These are phyloP conservation scores for Phalloptychus januarius DNA, from an alignment of 2,797 vertebrate genomes.

Conservation along the genomic window DNA sequence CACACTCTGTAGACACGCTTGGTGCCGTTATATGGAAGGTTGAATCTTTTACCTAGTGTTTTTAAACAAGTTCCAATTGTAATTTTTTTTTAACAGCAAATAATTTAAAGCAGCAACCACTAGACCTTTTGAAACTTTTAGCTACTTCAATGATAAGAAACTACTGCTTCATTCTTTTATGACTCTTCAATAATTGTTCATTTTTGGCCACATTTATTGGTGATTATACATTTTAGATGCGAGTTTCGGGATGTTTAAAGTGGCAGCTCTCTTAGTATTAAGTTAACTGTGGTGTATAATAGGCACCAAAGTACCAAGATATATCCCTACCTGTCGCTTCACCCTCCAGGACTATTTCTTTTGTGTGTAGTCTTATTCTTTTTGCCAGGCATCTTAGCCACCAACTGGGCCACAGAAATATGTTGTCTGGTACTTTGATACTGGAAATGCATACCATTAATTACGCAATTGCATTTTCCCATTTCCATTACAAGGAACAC, in stretches of 20 bases:
- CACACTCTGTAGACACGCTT: background rate
- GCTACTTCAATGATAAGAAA: background rate
- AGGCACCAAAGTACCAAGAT: background rate
- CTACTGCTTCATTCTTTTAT: conserved; percentile 9
- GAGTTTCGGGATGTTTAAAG: background rate
- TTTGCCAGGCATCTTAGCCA: conserved; percentile 56
- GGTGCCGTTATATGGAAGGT: background rate
- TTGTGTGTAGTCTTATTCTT: conserved; percentile 14
- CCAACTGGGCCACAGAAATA: conserved; percentile 73
- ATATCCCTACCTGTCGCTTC: background rate
- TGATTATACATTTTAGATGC: background rate
- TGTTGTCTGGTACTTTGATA: conserved; percentile 68
- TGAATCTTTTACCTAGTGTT: background rate
- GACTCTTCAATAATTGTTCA: background rate
- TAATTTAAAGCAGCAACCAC: background rate
- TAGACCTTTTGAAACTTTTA: background rate
- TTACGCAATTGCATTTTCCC: conserved; percentile 75
- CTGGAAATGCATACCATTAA: conserved; percentile 79
- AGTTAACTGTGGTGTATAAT: background rate
- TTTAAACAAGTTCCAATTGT: background rate
- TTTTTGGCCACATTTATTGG: background rate
- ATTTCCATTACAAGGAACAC: conserved; percentile 73
- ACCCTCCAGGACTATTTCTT: conserved; percentile 15
- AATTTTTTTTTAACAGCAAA: background rate
- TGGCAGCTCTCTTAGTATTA: background rate